These are phyloP conservation scores for Platyrinchus mystaceus DNA, from an alignment of 2,797 vertebrate genomes.

Conservation along the genomic window DNA sequence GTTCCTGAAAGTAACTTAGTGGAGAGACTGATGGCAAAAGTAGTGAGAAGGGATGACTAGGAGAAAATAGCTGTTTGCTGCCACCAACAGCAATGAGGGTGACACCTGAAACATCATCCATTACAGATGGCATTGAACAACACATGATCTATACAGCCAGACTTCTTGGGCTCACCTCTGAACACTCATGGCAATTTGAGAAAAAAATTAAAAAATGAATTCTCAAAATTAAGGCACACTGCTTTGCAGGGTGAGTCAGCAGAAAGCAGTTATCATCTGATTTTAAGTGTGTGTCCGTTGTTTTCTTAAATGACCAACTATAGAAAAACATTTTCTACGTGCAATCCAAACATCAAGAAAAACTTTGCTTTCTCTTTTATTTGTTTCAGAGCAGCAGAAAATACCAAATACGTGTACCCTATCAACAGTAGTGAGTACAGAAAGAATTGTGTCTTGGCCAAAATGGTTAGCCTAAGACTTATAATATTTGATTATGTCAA, in stretches of 20 bases:
- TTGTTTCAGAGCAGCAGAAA: not conserved
- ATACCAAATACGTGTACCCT: not conserved
- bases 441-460: not conserved
- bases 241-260: not conserved
- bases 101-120: not conserved
- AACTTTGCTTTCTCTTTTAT: not conserved
- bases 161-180: not conserved
- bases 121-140: not conserved
- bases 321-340: not conserved
- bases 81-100: not conserved
- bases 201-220: constrained; percentile 23
- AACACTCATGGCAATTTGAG: not conserved
- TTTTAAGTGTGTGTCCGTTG: constrained; percentile 34
- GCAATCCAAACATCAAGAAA: not conserved
- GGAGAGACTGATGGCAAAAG: not conserved
- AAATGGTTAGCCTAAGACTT: not conserved
- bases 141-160: not conserved
- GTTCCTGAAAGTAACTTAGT: not conserved
- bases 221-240: not conserved
- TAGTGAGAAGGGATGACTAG: not conserved
- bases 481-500: not conserved
- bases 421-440: not conserved
- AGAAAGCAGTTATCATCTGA: constrained; percentile 55
- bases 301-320: constrained; percentile 40
- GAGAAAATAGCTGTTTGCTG: not conserved